A percentile compares a stretch with the other conserved stretches of the same genome.
These are phyloP conservation scores for Nyctibius grandis DNA, from an alignment of 2,797 vertebrate genomes.

Conservation along the genomic window DNA sequence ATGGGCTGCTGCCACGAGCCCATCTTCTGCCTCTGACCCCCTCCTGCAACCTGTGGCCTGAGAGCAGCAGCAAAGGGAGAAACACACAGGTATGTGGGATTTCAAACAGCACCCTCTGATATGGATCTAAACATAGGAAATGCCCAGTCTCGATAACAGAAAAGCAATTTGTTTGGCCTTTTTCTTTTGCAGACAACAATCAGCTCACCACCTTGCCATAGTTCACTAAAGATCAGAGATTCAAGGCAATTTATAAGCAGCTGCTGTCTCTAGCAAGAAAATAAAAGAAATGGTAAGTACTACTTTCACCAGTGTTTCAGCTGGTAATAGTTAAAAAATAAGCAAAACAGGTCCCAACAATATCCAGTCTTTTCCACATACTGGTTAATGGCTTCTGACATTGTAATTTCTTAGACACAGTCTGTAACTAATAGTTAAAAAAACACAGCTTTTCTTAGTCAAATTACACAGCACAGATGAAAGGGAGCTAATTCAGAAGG, in stretches of 20 bases:
- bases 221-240: background rate
- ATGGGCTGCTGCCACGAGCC: background rate
- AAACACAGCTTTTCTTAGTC: background rate
- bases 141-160: background rate
- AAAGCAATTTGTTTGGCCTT: background rate
- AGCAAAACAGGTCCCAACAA: background rate
- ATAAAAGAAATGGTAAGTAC: background rate
- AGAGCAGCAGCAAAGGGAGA: background rate
- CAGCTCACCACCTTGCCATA: background rate
- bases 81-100: accelerated
- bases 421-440: background rate
- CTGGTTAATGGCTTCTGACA: background rate
- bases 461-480: constrained; percentile 24
- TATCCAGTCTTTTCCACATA: background rate
- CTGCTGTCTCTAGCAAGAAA: background rate
- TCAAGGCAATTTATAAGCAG: background rate
- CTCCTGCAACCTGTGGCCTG: background rate
- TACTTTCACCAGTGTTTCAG: background rate
- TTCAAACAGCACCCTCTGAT: background rate
- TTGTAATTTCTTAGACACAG: background rate
- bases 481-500: background rate
- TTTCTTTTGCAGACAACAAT: background rate
- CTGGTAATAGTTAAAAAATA: background rate
- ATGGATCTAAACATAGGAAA: background rate
- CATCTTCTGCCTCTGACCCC: background rate